Percentiles rank a stretch among this genome's conserved stretches.
Conservation (phyloP, 1,140 invertebrate species). For the Mya arenaria region DNA sequence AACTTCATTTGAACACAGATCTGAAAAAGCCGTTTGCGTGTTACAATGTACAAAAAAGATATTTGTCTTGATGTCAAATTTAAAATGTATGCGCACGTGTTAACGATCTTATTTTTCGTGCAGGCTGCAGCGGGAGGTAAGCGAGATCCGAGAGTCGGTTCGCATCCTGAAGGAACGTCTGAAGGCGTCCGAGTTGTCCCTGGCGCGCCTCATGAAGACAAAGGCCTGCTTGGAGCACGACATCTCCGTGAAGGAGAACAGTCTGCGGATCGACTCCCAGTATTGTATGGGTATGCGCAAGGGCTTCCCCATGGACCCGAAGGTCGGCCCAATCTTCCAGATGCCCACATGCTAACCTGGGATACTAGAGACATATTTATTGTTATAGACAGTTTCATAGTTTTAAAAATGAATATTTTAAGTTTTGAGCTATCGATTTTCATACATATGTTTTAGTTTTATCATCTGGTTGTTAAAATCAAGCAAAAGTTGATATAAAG, state of each 20-base stretch:
- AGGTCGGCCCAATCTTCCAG: conserved; percentile 80
- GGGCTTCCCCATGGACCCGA: conserved; percentile 84
- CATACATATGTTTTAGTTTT: no score
- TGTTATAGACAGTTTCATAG: no score
- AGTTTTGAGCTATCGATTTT: no score
- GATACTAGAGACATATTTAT: no score
- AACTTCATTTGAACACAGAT: no score
- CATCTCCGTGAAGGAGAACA: conserved; percentile 93
- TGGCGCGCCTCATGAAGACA: conserved; percentile 91
- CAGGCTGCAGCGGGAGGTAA: conserved; percentile 81
- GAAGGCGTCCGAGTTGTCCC: conserved; percentile 82
- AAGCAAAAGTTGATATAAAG: no score
- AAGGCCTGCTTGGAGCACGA: conserved; percentile 92
- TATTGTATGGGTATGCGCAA: conserved; percentile 94
- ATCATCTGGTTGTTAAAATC: no score
- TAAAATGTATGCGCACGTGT: no score
- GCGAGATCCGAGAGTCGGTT: conserved; percentile 80
- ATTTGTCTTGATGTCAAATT: no score
- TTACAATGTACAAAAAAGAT: no score
- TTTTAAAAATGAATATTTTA: no score
- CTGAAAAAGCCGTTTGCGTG: no score
- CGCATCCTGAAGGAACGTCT: conserved; percentile 79
- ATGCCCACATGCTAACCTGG: conserved; percentile 76
- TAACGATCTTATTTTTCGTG: conserved; percentile 40
- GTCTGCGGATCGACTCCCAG: conserved; percentile 94